Percentiles rank a stretch among this genome's conserved stretches.
These are phyloP conservation scores for Cyaniris semiargus DNA, from an alignment of 2,888 invertebrate genomes.

Conservation along the genomic window DNA sequence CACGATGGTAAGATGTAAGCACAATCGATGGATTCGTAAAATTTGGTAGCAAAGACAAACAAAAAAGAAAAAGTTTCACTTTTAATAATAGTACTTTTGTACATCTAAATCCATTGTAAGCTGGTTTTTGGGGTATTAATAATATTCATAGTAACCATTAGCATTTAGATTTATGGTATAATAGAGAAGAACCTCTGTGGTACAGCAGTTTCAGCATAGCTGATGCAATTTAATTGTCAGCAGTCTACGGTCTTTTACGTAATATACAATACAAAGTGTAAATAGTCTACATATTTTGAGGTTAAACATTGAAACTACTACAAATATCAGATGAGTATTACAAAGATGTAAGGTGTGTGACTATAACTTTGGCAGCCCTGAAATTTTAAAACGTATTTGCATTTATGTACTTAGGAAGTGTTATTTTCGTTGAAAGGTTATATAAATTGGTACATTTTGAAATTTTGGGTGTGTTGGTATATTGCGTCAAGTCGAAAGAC, in stretches of 20 bases:
- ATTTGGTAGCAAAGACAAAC: no score
- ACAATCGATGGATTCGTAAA: no score
- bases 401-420: conserved; percentile 34
- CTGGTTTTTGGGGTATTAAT: no score
- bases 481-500: conserved; percentile 3
- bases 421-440: conserved; percentile 27
- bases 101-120: no score
- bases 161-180: no score
- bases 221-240: conserved; percentile 46
- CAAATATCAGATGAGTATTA: background rate
- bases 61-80: no score
- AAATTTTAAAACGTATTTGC: conserved; percentile 48
- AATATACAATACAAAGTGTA: background rate
- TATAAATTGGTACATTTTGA: conserved; percentile 22
- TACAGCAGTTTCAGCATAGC: no score
- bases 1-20: no score
- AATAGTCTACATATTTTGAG: background rate
- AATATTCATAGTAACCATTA: no score
- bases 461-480: conserved; percentile 22
- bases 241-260: conserved; percentile 48
- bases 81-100: no score
- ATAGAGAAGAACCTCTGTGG: no score
- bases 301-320: background rate
- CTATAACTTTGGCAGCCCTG: conserved; percentile 72
- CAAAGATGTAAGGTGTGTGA: background rate